phyloP scores from a whole-genome alignment of 2,113 vertebrate species.

The Silurus glanis region DNA sequence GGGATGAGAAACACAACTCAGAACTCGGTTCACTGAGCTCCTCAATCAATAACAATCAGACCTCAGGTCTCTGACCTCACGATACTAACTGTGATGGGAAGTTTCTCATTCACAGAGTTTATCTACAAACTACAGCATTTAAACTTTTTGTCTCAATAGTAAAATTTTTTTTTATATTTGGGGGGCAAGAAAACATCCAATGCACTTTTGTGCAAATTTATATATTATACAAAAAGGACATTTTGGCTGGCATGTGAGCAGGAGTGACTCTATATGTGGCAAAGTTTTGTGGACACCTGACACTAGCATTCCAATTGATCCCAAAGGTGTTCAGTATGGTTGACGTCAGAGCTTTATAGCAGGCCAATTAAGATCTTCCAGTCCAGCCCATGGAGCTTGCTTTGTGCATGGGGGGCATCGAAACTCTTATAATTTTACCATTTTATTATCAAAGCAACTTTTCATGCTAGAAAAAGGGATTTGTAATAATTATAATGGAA shows the following conservation, averaged over 20 bases:
- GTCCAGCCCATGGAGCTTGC: no score
- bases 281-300: no score
- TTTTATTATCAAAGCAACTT: not conserved
- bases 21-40: not conserved
- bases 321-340: no score
- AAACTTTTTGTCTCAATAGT: not conserved
- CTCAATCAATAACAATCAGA: constrained; percentile 30
- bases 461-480: not conserved
- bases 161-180: not conserved
- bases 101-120: not conserved
- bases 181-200: not conserved
- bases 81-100: not conserved
- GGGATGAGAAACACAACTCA: not conserved
- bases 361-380: no score
- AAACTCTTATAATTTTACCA: not conserved
- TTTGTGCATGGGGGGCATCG: no score
- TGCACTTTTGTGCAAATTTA: not conserved
- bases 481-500: not conserved
- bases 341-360: no score
- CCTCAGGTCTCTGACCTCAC: constrained; percentile 21
- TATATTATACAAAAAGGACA: not conserved
- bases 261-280: not conserved
- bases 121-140: not conserved
- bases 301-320: no score
- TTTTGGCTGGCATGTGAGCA: not conserved